Evolutionary conservation across 2,797 vertebrate species (phyloP), one percentile per base, ranked within the genome.

Genomic region (Eulemur mongoz): DNA sequence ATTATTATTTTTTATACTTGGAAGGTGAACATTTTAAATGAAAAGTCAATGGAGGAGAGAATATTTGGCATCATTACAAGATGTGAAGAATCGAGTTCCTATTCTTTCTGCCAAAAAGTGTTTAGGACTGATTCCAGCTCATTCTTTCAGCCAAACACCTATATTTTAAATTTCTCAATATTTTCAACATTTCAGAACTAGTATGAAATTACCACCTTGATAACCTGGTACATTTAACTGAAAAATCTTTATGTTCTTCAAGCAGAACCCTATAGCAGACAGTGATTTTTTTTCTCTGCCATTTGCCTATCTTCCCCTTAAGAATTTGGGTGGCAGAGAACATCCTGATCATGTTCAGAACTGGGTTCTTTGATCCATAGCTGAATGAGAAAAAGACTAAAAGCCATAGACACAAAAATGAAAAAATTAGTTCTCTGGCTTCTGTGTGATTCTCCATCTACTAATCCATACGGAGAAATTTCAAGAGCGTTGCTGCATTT

Each of bases 1-100:
- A 96, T 83, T 96, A 85, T 88, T 95, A 80, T 93, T 91, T 97
- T 83, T 98, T 98, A 92, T 32, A 98, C 96, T 98, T 94, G 89
- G 93, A 98, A 98, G 93, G 94, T 98, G 97, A 98, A 98, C 96
- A 97, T 98, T 98, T 98, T 97, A 98, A 98, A 98, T 97, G 97
- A 97, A 98, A 98, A 98, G 97, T 97, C 91, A 94, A 93, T 97
- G 96, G 72, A 97, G 54, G 75, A 97, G 76, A 97, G 95, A 98
- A 97, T 86, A 98, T 94, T 98, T 98, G 96, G 98, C 98, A 98
- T 97, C 93, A 92, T 97, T 95, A 86, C 95, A 93, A 90, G 65
- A 95, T 95, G 70, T 93, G 81, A 96, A 97, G 97, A 97, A 69
- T 72, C 70, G 96, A 97, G 98, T 81, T 98, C 97, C 97, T 97